Evolutionary conservation across 2,113 vertebrate genomes (phyloP).

Genomic region (Meles meles): DNA sequence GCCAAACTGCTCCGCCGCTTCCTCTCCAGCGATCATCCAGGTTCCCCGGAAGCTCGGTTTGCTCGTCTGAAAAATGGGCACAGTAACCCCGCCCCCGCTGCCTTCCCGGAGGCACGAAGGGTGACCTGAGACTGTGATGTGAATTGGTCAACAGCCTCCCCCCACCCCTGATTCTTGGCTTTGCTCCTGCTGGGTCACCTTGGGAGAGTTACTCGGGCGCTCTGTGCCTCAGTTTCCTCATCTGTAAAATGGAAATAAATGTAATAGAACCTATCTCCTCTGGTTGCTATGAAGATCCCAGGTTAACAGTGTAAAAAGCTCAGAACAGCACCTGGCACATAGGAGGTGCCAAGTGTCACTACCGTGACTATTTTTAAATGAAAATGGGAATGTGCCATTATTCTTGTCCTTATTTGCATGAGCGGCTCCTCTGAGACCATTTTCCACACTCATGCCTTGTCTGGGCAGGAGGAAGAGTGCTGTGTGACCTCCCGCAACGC

Average conservation of each 20-base stretch:
- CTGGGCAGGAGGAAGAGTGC: background rate
- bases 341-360: constrained; percentile 37
- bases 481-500: background rate
- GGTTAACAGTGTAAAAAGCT: background rate
- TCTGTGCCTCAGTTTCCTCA: constrained; percentile 11
- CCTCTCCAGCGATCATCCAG: background rate
- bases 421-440: background rate
- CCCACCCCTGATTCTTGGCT: background rate
- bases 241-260: background rate
- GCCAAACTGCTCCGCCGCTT: background rate
- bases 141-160: background rate
- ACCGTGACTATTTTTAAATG: constrained; percentile 65
- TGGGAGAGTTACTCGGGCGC: background rate
- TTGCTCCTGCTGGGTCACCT: background rate
- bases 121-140: background rate
- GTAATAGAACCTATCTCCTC: background rate
- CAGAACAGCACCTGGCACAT: background rate
- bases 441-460: background rate
- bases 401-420: constrained; percentile 56
- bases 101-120: background rate
- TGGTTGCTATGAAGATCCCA: background rate
- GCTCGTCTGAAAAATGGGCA: background rate
- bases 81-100: too few species aligned
- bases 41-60: background rate
- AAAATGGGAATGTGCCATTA: constrained; percentile 51